Evolutionary conservation across 37 sponge, comb jelly and placozoan genomes (phyloP).

Genomic region (Tethya wilhelma): DNA sequence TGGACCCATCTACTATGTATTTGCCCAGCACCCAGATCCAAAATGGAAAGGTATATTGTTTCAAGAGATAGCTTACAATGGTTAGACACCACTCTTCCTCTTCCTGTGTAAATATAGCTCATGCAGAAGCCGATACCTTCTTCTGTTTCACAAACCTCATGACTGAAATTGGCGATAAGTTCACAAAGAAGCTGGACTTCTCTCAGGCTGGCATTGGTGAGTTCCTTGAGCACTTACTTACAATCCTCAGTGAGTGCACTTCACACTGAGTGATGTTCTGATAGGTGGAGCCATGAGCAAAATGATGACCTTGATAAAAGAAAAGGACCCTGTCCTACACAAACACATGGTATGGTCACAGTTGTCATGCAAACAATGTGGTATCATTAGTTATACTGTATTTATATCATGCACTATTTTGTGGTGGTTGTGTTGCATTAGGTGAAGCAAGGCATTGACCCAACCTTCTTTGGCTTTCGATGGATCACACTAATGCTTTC

Average conservation of each 20-base stretch:
- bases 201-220: slow-evolving; percentile 83
- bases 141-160: slow-evolving; percentile 96
- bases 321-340: slow-evolving; percentile 67
- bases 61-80: background rate
- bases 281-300: slow-evolving; percentile 74
- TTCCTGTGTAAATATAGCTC: slow-evolving; percentile 35
- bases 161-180: slow-evolving; percentile 95
- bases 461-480: slow-evolving; percentile 89
- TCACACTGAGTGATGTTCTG: background rate
- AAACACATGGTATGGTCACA: slow-evolving; percentile 60
- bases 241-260: too few relatives aligned
- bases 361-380: too few relatives aligned
- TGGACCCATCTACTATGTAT: slow-evolving; percentile 95
- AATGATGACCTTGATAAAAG: slow-evolving; percentile 71
- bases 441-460: slow-evolving; percentile 61
- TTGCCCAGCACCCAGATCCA: slow-evolving; percentile 85
- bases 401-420: background rate
- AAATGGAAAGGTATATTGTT: slow-evolving; percentile 69
- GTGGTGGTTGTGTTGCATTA: slow-evolving; percentile 12
- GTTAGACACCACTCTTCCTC: background rate
- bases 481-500: slow-evolving; percentile 96
- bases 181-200: slow-evolving; percentile 89
- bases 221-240: background rate
- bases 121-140: slow-evolving; percentile 97
- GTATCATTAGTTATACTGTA: background rate